phyloP scores from a whole-genome alignment of 2,113 vertebrate genomes.

The Neodontobutis hainanensis region DNA sequence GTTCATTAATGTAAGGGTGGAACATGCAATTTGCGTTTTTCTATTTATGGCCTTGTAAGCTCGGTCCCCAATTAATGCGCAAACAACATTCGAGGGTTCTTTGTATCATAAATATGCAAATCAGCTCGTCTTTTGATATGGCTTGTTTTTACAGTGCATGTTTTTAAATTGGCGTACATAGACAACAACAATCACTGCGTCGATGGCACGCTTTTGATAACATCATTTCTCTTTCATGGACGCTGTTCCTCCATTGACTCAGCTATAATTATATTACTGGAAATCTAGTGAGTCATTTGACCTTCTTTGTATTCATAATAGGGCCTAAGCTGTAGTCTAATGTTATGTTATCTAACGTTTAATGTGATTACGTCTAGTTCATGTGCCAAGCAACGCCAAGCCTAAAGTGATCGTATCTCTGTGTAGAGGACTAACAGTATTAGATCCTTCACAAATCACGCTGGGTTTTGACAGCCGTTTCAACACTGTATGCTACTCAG shows the following conservation, averaged over 20 bases:
- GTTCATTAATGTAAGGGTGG: conserved; percentile 53
- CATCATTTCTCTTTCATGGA: conserved; percentile 59
- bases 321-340: conserved; percentile 60
- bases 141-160: conserved; percentile 45
- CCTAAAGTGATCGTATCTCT: conserved; percentile 49
- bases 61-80: conserved; percentile 48
- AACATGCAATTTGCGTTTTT: conserved; percentile 52
- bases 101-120: conserved; percentile 65
- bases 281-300: conserved; percentile 69
- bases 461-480: neutral
- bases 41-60: conserved; percentile 56
- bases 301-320: conserved; percentile 69
- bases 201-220: conserved; percentile 55
- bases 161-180: conserved; percentile 52
- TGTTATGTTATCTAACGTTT: conserved; percentile 67
- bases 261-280: conserved; percentile 68
- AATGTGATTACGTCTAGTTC: conserved; percentile 63
- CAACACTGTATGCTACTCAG: conserved; percentile 6
- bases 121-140: conserved; percentile 38
- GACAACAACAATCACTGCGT: conserved; percentile 36
- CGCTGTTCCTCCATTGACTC: conserved; percentile 66
- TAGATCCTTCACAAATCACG: conserved; percentile 20
- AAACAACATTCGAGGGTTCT: conserved; percentile 38
- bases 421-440: conserved; percentile 19
- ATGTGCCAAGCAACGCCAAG: conserved; percentile 38